Conservation (phyloP, 2,888 invertebrate species). For the Drosophila buzzatii region DNA sequence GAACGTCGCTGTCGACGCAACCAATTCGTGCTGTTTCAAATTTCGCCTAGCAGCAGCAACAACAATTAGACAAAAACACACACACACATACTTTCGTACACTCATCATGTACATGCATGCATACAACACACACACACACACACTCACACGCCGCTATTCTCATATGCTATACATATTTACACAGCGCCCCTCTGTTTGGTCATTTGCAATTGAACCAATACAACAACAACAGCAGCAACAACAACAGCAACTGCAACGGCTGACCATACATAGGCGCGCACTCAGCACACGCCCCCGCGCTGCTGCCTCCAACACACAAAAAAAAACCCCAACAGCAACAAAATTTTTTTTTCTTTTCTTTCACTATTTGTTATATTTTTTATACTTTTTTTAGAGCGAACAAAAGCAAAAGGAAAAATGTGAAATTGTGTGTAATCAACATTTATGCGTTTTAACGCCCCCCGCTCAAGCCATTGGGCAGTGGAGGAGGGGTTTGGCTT, state of each 20-base stretch:
- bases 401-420: conserved; percentile 37
- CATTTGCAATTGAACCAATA: conserved; percentile 67
- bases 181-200: conserved; percentile 65
- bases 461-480: conserved; percentile 60
- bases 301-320: background rate
- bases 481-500: conserved; percentile 64
- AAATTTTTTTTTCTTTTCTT: background rate
- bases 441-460: conserved; percentile 76
- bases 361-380: background rate
- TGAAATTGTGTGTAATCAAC: conserved; percentile 76
- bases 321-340: too few relatives aligned
- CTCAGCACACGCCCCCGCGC: conserved; percentile 58
- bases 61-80: conserved; percentile 36
- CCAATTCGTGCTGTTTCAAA: conserved; percentile 30
- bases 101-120: background rate
- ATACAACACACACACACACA: conserved; percentile 4
- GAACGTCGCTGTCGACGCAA: conserved; percentile 33
- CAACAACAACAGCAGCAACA: conserved; percentile 55
- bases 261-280: conserved; percentile 56
- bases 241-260: conserved; percentile 44
- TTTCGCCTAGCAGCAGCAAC: conserved; percentile 27
- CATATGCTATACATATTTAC: conserved; percentile 47
- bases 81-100: conserved; percentile 2
- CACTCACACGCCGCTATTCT: conserved; percentile 12
- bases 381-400: background rate